phyloP scores from a whole-genome alignment of 2,797 vertebrate genomes.

The Acrossocheilus fasciatus region DNA sequence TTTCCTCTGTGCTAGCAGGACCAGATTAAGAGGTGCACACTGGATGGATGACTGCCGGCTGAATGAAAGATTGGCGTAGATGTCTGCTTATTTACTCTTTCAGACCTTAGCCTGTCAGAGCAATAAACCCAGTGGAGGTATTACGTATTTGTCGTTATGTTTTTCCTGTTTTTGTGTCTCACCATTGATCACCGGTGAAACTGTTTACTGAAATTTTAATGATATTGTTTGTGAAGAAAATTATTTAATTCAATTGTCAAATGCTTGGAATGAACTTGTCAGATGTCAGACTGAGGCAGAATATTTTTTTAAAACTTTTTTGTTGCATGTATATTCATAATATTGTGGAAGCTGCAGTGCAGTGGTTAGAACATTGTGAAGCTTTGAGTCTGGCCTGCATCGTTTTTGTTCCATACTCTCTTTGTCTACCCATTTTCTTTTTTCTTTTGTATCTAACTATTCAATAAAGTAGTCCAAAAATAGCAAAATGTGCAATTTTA shows the following conservation, averaged over 20 bases:
- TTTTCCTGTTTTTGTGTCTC: conserved; percentile 44
- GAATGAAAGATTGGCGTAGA: conserved; percentile 80
- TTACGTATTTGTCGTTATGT: conserved; percentile 71
- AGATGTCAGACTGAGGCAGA: neutral
- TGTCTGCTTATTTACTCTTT: conserved; percentile 71
- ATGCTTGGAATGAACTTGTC: neutral
- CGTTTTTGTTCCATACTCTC: neutral
- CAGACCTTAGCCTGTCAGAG: conserved; percentile 75
- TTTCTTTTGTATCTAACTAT: neutral
- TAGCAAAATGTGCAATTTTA: neutral
- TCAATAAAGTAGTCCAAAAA: neutral
- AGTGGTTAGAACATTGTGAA: neutral
- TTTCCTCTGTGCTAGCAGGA: conserved; percentile 76
- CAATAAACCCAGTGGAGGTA: conserved; percentile 75
- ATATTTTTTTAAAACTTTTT: neutral
- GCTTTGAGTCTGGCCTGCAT: neutral
- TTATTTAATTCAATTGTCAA: neutral
- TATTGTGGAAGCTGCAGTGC: neutral
- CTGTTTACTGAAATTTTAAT: conserved; percentile 1
- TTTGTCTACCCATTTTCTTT: neutral
- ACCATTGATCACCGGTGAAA: conserved; percentile 25
- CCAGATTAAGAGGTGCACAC: conserved; percentile 83
- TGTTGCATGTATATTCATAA: neutral
- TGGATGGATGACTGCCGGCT: conserved; percentile 77
- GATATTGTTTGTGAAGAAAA: neutral